Percentiles rank a stretch among this genome's conserved stretches.
phyloP scores from a whole-genome alignment of 2,113 vertebrate species.

The Cichladusa arquata region DNA sequence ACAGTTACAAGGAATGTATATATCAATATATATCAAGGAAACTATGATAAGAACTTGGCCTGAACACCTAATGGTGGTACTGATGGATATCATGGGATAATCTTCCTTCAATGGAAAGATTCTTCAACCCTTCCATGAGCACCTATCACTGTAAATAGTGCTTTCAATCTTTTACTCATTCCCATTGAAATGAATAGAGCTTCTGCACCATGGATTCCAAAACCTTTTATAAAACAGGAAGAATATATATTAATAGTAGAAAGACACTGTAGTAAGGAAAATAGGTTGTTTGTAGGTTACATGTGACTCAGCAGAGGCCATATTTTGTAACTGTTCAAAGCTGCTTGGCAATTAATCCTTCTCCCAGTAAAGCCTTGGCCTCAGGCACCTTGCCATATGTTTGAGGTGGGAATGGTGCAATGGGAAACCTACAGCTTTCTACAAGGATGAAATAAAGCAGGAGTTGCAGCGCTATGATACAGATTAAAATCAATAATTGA shows the following conservation, averaged over 20 bases:
- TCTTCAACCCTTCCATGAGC: neutral
- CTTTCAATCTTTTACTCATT: neutral
- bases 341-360: neutral
- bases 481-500: neutral
- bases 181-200: neutral
- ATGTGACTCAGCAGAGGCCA: constrained; percentile 14
- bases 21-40: neutral
- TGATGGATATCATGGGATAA: neutral
- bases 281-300: neutral
- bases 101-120: neutral
- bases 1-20: neutral
- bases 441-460: neutral
- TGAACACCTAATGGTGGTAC: neutral
- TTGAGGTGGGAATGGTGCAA: neutral
- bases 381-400: neutral
- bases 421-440: neutral
- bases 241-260: neutral
- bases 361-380: neutral
- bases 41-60: neutral
- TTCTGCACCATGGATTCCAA: neutral
- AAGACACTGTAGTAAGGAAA: neutral
- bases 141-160: neutral
- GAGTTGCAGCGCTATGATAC: neutral
- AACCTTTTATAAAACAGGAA: neutral
- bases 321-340: neutral